Conservation (phyloP, 53 echinoderm and acorn worm genomes). For the Pentamera pediparva region DNA sequence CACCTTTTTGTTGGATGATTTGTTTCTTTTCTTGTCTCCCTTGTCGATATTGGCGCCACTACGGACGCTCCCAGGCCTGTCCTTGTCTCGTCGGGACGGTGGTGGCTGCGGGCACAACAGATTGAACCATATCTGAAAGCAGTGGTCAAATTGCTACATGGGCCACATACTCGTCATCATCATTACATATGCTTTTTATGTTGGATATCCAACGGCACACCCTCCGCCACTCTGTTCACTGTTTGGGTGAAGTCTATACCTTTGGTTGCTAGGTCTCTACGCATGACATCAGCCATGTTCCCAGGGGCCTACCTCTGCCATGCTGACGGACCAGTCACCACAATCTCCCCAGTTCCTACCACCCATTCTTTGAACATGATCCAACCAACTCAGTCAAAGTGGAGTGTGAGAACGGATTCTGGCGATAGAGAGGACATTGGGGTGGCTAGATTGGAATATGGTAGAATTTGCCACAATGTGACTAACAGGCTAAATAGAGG, state of each 20-base stretch:
- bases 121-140: neutral
- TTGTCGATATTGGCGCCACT: conserved; percentile 82
- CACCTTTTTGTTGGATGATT: conserved; percentile 91
- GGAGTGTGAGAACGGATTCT: too few species aligned
- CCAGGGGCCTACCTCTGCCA: too few species aligned
- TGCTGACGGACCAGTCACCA: too few species aligned
- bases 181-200: neutral
- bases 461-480: too few species aligned
- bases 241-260: neutral
- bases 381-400: too few species aligned
- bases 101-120: conserved; percentile 51
- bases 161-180: neutral
- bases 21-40: conserved; percentile 83
- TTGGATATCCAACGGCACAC: neutral
- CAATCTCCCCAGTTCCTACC: too few species aligned
- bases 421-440: too few species aligned
- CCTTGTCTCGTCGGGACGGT: conserved; percentile 85
- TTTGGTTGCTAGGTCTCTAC: too few species aligned
- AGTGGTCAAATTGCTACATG: neutral
- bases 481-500: too few species aligned
- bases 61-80: conserved; percentile 86
- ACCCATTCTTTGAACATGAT: too few species aligned
- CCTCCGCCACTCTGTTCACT: neutral
- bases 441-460: too few species aligned
- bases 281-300: too few species aligned